Percentiles rank a stretch among this genome's conserved stretches.
Evolutionary conservation across 2,888 invertebrate species (phyloP).

Genomic region (Drosophila prostipennis): DNA sequence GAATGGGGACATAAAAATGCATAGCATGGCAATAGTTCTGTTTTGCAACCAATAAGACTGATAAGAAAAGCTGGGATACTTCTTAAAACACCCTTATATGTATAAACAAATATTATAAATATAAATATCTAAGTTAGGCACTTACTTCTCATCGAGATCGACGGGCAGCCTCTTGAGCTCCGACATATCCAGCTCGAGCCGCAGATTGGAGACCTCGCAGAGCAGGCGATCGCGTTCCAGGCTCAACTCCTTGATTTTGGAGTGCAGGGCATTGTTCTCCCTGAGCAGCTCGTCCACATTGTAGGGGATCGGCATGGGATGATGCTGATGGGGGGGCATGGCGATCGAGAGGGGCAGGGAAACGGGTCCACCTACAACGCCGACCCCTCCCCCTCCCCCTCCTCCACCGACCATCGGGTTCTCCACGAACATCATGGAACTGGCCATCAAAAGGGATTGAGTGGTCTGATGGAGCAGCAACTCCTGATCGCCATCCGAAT

Average conservation of each 20-base stretch:
- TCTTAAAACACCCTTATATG: neutral
- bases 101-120: too few species aligned
- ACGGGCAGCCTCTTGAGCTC: constrained; percentile 82
- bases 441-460: constrained; percentile 82
- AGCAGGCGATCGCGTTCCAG: constrained; percentile 82
- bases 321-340: neutral
- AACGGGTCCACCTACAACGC: constrained; percentile 12
- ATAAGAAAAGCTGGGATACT: neutral
- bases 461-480: constrained; percentile 81
- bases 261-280: constrained; percentile 81
- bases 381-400: neutral
- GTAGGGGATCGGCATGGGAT: constrained; percentile 12
- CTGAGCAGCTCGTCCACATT: constrained; percentile 81
- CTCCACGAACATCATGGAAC: constrained; percentile 77
- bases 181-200: constrained; percentile 84
- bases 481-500: constrained; percentile 45
- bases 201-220: constrained; percentile 83
- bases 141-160: constrained; percentile 82
- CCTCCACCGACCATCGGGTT: constrained; percentile 6
- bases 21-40: neutral
- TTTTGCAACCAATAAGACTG: neutral
- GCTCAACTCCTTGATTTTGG: constrained; percentile 81
- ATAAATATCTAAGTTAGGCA: constrained; percentile 18
- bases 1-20: neutral
- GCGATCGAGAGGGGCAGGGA: constrained; percentile 6